Evolutionary conservation across 1,140 invertebrate genomes (phyloP).

Genomic region (Spodoptera litura): DNA sequence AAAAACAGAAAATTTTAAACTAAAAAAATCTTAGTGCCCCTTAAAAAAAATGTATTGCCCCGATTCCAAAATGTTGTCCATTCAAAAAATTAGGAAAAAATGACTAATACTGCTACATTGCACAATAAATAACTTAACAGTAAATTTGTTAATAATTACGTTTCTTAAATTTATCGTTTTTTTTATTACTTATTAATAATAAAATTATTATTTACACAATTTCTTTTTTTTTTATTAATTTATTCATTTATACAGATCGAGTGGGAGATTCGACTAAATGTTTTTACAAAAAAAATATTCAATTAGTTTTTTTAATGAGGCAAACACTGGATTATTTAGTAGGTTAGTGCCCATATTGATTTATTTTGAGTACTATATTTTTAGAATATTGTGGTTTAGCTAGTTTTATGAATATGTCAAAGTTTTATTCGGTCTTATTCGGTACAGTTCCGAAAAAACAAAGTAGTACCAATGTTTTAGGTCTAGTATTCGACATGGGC

Average conservation of each 20-base stretch:
- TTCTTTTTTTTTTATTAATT: constrained; percentile 22
- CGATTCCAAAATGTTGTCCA: constrained; percentile 41
- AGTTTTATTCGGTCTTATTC: too few species aligned
- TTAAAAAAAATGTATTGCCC: neutral
- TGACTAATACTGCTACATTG: constrained; percentile 82
- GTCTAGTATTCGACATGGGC: too few species aligned
- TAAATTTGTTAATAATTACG: constrained; percentile 53
- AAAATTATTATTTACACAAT: constrained; percentile 53
- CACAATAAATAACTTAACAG: constrained; percentile 82
- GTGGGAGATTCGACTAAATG: constrained; percentile 55
- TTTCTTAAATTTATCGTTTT: constrained; percentile 52
- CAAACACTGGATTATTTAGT: neutral
- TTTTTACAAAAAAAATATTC: constrained; percentile 27
- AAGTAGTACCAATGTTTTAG: too few species aligned
- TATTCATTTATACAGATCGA: constrained; percentile 58
- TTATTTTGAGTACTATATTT: too few species aligned
- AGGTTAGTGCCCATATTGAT: neutral
- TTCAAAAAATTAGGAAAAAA: constrained; percentile 39
- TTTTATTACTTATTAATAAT: neutral
- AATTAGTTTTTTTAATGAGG: constrained; percentile 1
- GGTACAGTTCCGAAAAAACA: too few species aligned
- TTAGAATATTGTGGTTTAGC: too few species aligned
- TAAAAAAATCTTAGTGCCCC: constrained; percentile 6
- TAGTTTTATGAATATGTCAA: too few species aligned
- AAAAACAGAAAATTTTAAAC: neutral